Evolutionary conservation across 2,113 vertebrate genomes (phyloP).

Genomic region (Naja naja): DNA sequence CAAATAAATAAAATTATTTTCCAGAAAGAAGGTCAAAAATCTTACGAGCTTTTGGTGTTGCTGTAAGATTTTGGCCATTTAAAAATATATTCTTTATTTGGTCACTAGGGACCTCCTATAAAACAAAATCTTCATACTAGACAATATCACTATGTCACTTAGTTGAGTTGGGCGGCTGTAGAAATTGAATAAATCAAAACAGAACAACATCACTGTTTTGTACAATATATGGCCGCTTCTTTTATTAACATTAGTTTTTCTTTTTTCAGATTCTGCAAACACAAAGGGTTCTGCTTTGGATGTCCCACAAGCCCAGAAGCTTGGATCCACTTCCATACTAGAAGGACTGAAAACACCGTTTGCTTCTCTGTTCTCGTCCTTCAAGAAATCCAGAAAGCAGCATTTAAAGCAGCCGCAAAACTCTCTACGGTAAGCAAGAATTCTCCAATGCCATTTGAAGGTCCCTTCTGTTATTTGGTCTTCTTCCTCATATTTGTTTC

Average conservation of each 20-base stretch:
- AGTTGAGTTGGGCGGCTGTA: background rate
- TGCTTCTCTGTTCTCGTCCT: conserved; percentile 74
- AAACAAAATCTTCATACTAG: background rate
- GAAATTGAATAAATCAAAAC: background rate
- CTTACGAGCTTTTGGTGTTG: background rate
- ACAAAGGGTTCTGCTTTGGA: conserved; percentile 61
- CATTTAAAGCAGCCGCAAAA: conserved; percentile 29
- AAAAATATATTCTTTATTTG: background rate
- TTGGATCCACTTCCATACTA: conserved; percentile 51
- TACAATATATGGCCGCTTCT: background rate
- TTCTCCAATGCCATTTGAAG: background rate
- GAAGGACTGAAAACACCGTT: conserved; percentile 72
- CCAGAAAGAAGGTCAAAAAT: background rate
- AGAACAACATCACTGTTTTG: background rate
- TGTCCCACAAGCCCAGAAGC: conserved; percentile 57
- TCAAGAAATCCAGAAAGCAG: conserved; percentile 69
- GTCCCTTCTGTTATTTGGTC: conserved; percentile 1
- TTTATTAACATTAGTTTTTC: conserved; percentile 23
- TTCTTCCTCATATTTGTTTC: background rate
- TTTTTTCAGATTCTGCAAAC: conserved; percentile 64
- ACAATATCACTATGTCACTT: background rate
- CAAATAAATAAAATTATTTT: background rate
- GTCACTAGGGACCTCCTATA: background rate
- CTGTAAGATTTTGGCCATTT: background rate
- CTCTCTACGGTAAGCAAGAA: conserved; percentile 61